Percentiles rank a stretch among this genome's conserved stretches.
These are phyloP conservation scores for roundworm (Caenorhabditis elegans) DNA, from an alignment of 1,140 invertebrate genomes.

Conservation along the genomic window DNA sequence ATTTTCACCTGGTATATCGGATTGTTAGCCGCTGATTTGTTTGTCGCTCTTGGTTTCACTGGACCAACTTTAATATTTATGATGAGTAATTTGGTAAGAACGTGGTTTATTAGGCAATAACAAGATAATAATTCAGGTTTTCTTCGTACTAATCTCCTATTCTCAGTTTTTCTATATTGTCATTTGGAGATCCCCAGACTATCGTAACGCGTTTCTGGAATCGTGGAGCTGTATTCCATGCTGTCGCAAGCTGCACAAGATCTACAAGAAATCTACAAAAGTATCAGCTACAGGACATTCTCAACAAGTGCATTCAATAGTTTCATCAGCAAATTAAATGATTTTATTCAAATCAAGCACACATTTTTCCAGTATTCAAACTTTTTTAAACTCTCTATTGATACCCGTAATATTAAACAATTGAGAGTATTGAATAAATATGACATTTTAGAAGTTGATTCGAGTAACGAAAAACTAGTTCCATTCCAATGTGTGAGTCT, in stretches of 20 bases:
- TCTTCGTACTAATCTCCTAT: constrained; percentile 15
- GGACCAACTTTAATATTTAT: background rate
- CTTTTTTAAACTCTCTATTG: too few relatives aligned
- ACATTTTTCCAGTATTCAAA: too few relatives aligned
- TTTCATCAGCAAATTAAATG: background rate
- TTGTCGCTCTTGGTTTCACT: background rate
- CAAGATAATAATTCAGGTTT: background rate
- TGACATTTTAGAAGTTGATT: background rate
- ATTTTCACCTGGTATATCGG: constrained; percentile 4
- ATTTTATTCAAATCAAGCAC: too few relatives aligned
- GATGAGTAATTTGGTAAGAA: constrained; percentile 16
- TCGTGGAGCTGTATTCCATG: constrained; percentile 8
- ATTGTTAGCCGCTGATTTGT: background rate
- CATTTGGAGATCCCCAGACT: constrained; percentile 16
- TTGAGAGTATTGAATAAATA: constrained; percentile 1
- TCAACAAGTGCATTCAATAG: background rate
- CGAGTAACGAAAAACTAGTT: background rate
- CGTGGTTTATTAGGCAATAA: background rate
- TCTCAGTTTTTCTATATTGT: constrained; percentile 19
- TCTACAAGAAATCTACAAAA: background rate
- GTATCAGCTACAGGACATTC: background rate
- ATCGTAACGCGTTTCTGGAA: background rate
- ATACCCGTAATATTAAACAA: background rate
- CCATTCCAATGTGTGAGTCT: constrained; percentile 53
- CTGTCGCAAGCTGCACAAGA: background rate